Evolutionary conservation across 2,113 vertebrate species (phyloP).

Genomic region (Vulpes ferrilata): DNA sequence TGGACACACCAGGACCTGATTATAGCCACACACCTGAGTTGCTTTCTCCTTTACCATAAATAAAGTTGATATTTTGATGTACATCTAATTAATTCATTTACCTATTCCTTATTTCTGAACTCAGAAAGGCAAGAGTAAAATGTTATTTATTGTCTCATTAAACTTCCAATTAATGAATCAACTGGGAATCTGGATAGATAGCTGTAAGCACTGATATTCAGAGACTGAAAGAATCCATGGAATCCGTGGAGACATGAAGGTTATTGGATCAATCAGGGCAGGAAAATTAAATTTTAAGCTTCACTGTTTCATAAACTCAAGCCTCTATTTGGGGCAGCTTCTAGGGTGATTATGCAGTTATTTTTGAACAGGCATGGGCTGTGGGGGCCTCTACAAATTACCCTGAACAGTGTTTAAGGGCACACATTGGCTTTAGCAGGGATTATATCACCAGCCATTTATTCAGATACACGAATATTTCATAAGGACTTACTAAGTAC

Average conservation of each 20-base stretch:
- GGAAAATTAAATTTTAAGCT: slow-evolving; percentile 27
- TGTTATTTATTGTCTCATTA: slow-evolving; percentile 76
- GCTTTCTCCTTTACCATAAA: slow-evolving; percentile 42
- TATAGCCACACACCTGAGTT: not conserved
- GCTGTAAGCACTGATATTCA: not conserved
- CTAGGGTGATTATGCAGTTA: not conserved
- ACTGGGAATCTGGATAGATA: slow-evolving; percentile 42
- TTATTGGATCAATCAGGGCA: slow-evolving; percentile 58
- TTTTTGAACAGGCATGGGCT: not conserved
- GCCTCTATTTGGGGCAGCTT: slow-evolving; percentile 26
- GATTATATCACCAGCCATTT: not conserved
- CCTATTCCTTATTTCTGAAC: slow-evolving; percentile 46
- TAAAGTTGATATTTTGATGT: slow-evolving; percentile 44
- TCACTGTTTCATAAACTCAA: slow-evolving; percentile 54
- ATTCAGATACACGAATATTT: not conserved
- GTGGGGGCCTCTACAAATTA: not conserved
- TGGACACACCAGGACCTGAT: not conserved
- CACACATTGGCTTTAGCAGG: not conserved
- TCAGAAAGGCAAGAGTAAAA: slow-evolving; percentile 40
- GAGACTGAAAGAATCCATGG: slow-evolving; percentile 16
- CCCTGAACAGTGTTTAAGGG: not conserved
- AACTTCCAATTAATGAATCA: slow-evolving; percentile 66
- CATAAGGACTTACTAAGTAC: not conserved
- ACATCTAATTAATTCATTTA: slow-evolving; percentile 55
- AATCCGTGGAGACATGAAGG: not conserved